Evolutionary conservation across 2,113 vertebrate genomes (phyloP).

Genomic region (Sarotherodon lohbergeri): DNA sequence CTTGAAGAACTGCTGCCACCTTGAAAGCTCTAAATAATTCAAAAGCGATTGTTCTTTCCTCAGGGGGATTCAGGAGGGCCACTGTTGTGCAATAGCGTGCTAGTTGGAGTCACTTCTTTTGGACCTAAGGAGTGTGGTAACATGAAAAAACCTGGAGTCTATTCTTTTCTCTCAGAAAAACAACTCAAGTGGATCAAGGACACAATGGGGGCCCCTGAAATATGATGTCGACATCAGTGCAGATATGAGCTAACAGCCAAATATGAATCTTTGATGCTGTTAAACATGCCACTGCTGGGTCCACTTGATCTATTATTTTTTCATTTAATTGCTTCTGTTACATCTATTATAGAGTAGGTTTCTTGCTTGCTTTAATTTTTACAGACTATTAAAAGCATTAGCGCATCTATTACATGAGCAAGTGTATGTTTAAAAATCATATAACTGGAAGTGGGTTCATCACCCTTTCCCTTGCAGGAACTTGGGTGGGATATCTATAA

Average conservation of each 20-base stretch:
- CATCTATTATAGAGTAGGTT: background rate
- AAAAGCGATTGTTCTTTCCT: fast-evolving
- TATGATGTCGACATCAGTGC: background rate
- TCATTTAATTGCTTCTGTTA: background rate
- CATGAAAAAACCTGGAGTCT: conserved; percentile 50
- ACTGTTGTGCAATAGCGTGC: conserved; percentile 28
- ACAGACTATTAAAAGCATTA: background rate
- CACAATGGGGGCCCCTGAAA: background rate
- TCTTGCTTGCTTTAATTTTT: background rate
- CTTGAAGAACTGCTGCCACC: background rate
- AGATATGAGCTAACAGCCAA: background rate
- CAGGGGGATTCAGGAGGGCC: conserved; percentile 72
- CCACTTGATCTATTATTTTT: background rate
- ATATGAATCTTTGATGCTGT: background rate
- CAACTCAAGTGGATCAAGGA: conserved; percentile 51
- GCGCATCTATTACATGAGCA: background rate
- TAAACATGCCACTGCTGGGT: fast-evolving
- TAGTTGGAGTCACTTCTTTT: conserved; percentile 60
- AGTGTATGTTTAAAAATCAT: background rate
- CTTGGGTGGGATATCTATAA: background rate
- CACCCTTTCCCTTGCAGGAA: background rate
- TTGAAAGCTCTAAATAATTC: background rate
- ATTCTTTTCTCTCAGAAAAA: conserved; percentile 35
- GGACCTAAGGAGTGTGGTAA: background rate
- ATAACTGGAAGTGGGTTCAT: background rate